Evolutionary conservation across 2,113 vertebrate genomes (phyloP).

Genomic region (Rana temporaria): DNA sequence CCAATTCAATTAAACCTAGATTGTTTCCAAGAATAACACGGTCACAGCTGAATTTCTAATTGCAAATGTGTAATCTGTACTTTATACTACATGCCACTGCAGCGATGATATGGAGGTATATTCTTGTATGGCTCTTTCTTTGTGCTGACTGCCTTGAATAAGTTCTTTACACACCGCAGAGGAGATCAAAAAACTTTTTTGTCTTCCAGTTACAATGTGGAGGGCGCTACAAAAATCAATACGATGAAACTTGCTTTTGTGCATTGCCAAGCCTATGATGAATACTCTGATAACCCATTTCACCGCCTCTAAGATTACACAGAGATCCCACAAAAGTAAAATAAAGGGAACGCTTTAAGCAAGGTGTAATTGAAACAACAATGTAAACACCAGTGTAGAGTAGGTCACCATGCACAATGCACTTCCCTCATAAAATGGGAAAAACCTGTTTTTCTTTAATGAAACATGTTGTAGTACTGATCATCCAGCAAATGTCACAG

Average conservation of each 20-base stretch:
- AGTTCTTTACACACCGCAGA: not conserved
- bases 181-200: conserved; percentile 30
- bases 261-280: not conserved
- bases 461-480: not conserved
- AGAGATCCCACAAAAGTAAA: not conserved
- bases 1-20: not conserved
- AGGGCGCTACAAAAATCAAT: conserved; percentile 18
- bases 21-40: not conserved
- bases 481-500: not conserved
- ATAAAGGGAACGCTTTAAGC: not conserved
- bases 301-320: not conserved
- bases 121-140: conserved; percentile 4
- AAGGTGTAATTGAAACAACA: too few species aligned
- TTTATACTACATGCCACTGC: not conserved
- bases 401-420: too few species aligned
- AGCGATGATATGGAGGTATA: not conserved
- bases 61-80: too few species aligned
- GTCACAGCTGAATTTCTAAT: not conserved
- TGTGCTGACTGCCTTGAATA: not conserved
- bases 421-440: too few species aligned
- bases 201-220: conserved; percentile 16
- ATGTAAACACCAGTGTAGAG: too few species aligned
- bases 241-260: not conserved
- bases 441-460: not conserved
- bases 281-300: conserved; percentile 15